Percentiles rank a stretch among this genome's conserved stretches.
These are phyloP conservation scores for Crenichthys baileyi DNA, from an alignment of 2,797 vertebrate species.

Conservation along the genomic window DNA sequence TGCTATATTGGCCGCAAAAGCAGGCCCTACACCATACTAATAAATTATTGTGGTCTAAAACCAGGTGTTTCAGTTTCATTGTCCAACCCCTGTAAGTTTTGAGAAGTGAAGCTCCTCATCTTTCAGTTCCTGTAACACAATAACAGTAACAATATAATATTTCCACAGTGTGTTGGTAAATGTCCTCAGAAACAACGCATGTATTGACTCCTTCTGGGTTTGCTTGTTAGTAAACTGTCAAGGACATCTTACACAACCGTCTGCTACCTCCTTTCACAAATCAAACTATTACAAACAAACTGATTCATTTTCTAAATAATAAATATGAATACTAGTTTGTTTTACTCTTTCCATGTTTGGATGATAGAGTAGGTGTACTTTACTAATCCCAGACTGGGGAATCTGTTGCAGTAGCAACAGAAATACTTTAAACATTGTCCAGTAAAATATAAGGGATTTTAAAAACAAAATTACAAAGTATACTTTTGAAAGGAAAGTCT, in stretches of 20 bases:
- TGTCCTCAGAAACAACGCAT: constrained; percentile 69
- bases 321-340: background rate
- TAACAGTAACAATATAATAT: constrained; percentile 66
- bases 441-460: background rate
- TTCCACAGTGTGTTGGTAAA: constrained; percentile 58
- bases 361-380: background rate
- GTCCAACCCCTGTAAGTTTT: no score
- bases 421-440: background rate
- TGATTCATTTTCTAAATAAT: background rate
- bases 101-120: constrained; percentile 32
- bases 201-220: constrained; percentile 64
- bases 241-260: constrained; percentile 50
- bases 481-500: background rate
- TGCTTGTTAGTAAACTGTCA: constrained; percentile 47
- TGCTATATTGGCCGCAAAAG: no score
- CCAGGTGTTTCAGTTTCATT: no score
- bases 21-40: no score
- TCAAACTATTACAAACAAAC: background rate
- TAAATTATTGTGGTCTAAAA: no score
- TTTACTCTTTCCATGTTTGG: background rate
- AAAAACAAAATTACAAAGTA: background rate
- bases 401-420: background rate
- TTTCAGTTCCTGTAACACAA: constrained; percentile 65
- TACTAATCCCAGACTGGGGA: background rate
- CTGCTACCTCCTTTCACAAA: constrained; percentile 23